Base-by-base conservation (phyloP, 1,140 invertebrate genomes). In the Arctopsyche grandis region DNA sequence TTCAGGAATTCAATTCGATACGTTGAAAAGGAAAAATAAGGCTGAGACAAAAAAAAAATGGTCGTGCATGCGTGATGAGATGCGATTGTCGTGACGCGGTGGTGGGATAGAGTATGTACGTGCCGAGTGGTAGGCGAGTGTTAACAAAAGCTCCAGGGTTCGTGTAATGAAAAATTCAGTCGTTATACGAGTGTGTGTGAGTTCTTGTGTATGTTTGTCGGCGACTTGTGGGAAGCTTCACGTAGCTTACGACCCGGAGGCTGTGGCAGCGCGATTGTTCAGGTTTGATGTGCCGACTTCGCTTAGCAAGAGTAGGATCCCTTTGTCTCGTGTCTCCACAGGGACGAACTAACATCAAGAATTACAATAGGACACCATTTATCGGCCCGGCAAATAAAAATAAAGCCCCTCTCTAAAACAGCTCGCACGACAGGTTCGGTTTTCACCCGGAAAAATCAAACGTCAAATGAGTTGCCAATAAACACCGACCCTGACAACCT, bases 261-360 rank as follows among this genome's bases (percentile, higher is more conserved):
- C 71, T 74, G 4, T 58, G 52, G 12, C 19, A 70, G 38, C 22
- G 43, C 71, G 71, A 74, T 74, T 74, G 48, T 74, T 74, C 71
- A 26, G 16, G 69, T 56, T 48, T 56, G 71, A 74, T 74, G 71
- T 74, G 71, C 26, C 71, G 71, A 46, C 71, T 58, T 52, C 24
- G 71, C 52, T 74, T 74, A 74, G 48, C 5, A 58, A 46, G n/a
- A n/a, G n/a, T n/a, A n/a, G 48, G 52, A 58, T 74, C 71, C 43
- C 52, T 44, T 74, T 74, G 44, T 74, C 48, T 74, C 22, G 16
- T 46, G 19, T 24, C 38, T 10, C 12, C 9, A n/a, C 52, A 58
- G 71, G 16, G 12, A 16, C 71, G 71, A 16, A 74, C 44, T 71
- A 24, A n/a, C 14, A 69, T n/a, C n/a, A n/a, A n/a, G n/a, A n/a